Percentiles rank a stretch among this genome's conserved stretches.
Evolutionary conservation across 2,113 vertebrate species (phyloP).

Genomic region (Pavo muticus): DNA sequence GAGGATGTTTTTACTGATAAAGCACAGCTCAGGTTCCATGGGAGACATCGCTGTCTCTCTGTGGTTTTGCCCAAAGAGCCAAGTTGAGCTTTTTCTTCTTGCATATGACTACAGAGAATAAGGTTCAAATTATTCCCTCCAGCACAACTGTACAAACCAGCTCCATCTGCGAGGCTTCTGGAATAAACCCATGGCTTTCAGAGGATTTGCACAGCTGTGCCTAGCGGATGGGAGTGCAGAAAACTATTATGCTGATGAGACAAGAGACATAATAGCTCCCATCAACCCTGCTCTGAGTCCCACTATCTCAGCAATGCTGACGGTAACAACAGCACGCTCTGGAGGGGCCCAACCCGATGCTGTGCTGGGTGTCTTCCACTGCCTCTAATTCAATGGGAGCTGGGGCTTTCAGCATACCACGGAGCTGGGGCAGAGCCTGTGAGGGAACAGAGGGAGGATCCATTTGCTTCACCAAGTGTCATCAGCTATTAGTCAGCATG

Average conservation of each 20-base stretch:
- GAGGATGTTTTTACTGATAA: background rate
- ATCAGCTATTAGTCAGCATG: background rate
- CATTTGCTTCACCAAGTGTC: background rate
- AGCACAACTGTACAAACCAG: slow-evolving; percentile 30
- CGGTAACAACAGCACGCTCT: background rate
- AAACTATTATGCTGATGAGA: background rate
- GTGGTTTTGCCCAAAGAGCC: background rate
- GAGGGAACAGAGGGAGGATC: background rate
- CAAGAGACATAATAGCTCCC: background rate
- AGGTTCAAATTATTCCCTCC: background rate
- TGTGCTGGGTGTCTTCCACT: background rate
- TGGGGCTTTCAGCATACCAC: background rate
- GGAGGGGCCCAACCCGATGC: accelerated
- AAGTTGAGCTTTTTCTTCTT: background rate
- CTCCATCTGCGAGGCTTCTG: background rate
- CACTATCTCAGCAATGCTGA: background rate
- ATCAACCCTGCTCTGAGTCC: background rate
- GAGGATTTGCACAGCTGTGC: background rate
- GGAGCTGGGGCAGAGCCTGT: background rate
- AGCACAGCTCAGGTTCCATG: accelerated
- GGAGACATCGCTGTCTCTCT: background rate
- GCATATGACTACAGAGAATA: background rate
- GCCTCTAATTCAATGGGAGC: background rate
- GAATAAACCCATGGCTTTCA: background rate
- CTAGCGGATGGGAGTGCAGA: accelerated